Percentiles rank a stretch among this genome's conserved stretches.
These are phyloP conservation scores for Nomada hirtipes DNA, from an alignment of 2,888 invertebrate genomes.

Conservation along the genomic window DNA sequence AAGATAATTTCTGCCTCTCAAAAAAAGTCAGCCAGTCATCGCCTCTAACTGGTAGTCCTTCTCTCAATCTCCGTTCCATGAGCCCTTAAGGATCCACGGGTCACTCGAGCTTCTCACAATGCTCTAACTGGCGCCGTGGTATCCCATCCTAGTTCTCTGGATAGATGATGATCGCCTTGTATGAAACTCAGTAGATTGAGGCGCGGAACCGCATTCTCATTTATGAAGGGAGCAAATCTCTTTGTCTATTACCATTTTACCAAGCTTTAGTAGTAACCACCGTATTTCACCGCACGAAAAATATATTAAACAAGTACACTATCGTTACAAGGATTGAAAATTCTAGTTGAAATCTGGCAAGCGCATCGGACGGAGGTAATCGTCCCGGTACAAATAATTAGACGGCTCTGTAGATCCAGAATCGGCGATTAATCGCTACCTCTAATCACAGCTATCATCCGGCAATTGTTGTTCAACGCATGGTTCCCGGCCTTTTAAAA, in stretches of 20 bases:
- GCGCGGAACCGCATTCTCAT: conserved; percentile 33
- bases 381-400: background rate
- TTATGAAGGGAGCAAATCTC: conserved; percentile 7
- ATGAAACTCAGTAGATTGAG: conserved; percentile 52
- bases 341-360: background rate
- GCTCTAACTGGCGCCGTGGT: conserved; percentile 59
- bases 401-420: accelerated
- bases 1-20: conserved; percentile 81
- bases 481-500: background rate
- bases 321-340: too few species aligned
- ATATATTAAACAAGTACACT: too few species aligned
- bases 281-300: background rate
- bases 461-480: accelerated
- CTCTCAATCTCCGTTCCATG: conserved; percentile 80
- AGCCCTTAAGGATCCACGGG: conserved; percentile 73
- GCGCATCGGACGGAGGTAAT: background rate
- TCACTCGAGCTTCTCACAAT: conserved; percentile 79
- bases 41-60: conserved; percentile 84
- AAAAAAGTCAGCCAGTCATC: conserved; percentile 82
- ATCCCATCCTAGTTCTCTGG: conserved; percentile 60
- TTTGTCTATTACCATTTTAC: too few species aligned
- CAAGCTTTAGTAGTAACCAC: background rate
- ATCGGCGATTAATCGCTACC: background rate
- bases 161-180: conserved; percentile 35
- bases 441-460: accelerated